Percentiles rank a stretch among this genome's conserved stretches.
Evolutionary conservation across 2,888 invertebrate genomes (phyloP).

Genomic region (Nezara viridula): DNA sequence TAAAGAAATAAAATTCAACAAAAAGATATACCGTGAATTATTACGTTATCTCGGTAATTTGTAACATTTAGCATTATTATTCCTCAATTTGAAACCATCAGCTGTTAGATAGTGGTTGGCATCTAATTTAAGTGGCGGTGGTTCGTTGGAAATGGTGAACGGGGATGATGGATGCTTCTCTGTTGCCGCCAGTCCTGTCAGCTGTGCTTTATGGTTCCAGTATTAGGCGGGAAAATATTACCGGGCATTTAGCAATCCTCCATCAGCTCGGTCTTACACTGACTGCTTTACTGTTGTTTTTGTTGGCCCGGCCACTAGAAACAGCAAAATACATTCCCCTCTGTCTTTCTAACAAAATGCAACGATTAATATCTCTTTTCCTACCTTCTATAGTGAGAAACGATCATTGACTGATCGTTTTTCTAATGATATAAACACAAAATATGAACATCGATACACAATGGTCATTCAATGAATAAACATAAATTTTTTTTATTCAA

Average conservation of each 20-base stretch:
- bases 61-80: neutral
- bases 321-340: neutral
- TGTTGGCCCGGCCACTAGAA: neutral
- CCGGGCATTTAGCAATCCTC: constrained; percentile 26
- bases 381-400: no score
- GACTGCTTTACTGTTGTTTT: constrained; percentile 37
- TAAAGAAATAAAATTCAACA: no score
- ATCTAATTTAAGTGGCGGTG: constrained; percentile 13
- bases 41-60: neutral
- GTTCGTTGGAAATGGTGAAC: neutral
- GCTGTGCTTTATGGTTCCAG: constrained; percentile 23
- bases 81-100: constrained; percentile 8
- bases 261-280: neutral
- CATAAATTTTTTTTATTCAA: no score
- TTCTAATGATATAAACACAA: no score
- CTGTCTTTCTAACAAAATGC: neutral
- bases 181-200: constrained; percentile 8
- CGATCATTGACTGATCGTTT: no score
- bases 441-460: no score
- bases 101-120: constrained; percentile 12
- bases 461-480: no score
- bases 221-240: constrained; percentile 15
- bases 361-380: neutral
- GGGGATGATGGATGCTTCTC: neutral
- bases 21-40: neutral